phyloP scores from a whole-genome alignment of 2,888 invertebrate genomes.

The Napeogenes inachia region DNA sequence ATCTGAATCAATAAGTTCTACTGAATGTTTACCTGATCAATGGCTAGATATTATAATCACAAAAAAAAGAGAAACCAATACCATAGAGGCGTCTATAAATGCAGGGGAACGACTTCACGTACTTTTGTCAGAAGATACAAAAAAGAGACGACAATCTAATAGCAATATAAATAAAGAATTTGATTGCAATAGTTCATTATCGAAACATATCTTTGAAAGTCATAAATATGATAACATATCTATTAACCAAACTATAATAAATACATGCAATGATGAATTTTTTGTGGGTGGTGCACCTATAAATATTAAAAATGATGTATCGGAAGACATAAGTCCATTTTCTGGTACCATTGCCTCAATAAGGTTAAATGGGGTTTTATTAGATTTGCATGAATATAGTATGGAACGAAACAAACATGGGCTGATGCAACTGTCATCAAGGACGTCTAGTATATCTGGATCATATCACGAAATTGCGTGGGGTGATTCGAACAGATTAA shows the following conservation, averaged over 20 bases:
- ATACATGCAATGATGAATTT: constrained; percentile 58
- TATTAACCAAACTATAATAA: constrained; percentile 10
- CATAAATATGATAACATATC: constrained; percentile 5
- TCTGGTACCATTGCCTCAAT: constrained; percentile 54
- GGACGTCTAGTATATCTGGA: constrained; percentile 64
- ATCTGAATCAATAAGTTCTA: constrained; percentile 55
- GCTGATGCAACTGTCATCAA: constrained; percentile 57
- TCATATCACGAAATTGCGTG: constrained; percentile 62
- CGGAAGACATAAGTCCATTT: constrained; percentile 48
- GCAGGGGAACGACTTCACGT: constrained; percentile 59
- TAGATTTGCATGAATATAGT: constrained; percentile 52
- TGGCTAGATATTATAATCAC: constrained; percentile 61
- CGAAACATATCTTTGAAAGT: background rate
- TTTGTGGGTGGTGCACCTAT: constrained; percentile 57
- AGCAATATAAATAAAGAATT: constrained; percentile 5
- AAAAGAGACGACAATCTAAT: constrained; percentile 27
- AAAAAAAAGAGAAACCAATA: constrained; percentile 51
- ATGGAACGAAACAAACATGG: constrained; percentile 52
- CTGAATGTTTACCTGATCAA: constrained; percentile 51
- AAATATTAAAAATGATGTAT: constrained; percentile 36
- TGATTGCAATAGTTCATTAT: background rate
- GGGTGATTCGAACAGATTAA: constrained; percentile 59
- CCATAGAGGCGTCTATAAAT: constrained; percentile 64
- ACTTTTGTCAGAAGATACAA: constrained; percentile 36
- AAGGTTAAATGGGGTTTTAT: constrained; percentile 45